Conservation (phyloP, 2,113 vertebrate genomes). For the Sebastes fasciatus region DNA sequence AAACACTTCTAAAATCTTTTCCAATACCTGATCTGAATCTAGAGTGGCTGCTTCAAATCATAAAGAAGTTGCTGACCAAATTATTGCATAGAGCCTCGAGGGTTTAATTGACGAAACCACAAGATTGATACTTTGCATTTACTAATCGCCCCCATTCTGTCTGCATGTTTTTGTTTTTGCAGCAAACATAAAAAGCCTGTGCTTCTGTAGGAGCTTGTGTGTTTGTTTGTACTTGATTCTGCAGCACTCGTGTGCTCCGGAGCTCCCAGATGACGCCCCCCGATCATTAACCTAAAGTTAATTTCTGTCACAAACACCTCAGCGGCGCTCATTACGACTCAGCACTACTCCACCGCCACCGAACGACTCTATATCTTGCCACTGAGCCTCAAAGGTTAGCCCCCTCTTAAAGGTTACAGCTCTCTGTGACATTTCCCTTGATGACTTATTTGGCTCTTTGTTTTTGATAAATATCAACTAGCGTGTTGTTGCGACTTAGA, state of each 20-base stretch:
- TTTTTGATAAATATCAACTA: slow-evolving; percentile 73
- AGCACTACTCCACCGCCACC: slow-evolving; percentile 32
- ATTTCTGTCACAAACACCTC: slow-evolving; percentile 63
- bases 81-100: slow-evolving; percentile 25
- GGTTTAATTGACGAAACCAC: slow-evolving; percentile 36
- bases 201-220: not conserved
- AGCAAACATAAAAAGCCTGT: not conserved
- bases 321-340: slow-evolving; percentile 56
- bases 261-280: slow-evolving; percentile 33
- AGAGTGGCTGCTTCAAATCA: slow-evolving; percentile 26
- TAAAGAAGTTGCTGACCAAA: slow-evolving; percentile 37
- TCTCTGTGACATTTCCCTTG: slow-evolving; percentile 75
- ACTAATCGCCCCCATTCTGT: not conserved
- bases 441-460: slow-evolving; percentile 70
- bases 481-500: slow-evolving; percentile 47
- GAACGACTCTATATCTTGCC: slow-evolving; percentile 59
- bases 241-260: slow-evolving; percentile 8
- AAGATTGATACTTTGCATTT: slow-evolving; percentile 33
- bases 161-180: not conserved
- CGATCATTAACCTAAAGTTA: slow-evolving; percentile 66
- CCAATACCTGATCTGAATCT: slow-evolving; percentile 46
- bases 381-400: slow-evolving; percentile 73
- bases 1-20: slow-evolving; percentile 18
- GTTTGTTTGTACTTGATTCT: slow-evolving; percentile 22
- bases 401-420: slow-evolving; percentile 70